Percentiles rank a stretch among this genome's conserved stretches.
phyloP scores from a whole-genome alignment of 2,797 vertebrate species.

The Gouania willdenowi region DNA sequence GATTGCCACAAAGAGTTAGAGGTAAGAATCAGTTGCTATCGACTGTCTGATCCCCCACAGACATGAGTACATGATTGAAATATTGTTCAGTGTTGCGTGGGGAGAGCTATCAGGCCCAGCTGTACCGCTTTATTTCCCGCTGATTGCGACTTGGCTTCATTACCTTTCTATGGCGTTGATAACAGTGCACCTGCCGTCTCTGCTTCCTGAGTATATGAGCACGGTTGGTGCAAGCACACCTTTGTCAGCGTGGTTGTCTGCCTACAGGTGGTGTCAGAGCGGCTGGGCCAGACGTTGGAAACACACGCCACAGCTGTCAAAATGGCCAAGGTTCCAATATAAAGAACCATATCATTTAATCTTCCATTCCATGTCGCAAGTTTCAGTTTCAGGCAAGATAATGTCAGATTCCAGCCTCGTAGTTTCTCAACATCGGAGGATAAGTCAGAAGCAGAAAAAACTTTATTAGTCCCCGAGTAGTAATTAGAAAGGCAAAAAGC shows the following conservation, averaged over 20 bases:
- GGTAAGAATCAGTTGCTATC: neutral
- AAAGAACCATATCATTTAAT: too few relatives aligned
- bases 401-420: too few relatives aligned
- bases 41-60: conserved; percentile 1
- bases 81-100: conserved; percentile 15
- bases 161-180: conserved; percentile 68
- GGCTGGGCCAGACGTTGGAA: conserved; percentile 31
- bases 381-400: too few relatives aligned
- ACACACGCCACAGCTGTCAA: conserved; percentile 14
- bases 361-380: too few relatives aligned
- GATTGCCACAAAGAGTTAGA: conserved; percentile 7
- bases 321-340: conserved; percentile 21
- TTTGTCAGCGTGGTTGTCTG: conserved; percentile 19
- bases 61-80: conserved; percentile 11
- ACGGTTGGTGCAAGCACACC: conserved; percentile 41
- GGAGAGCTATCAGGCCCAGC: conserved; percentile 24
- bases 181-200: conserved; percentile 71
- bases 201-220: conserved; percentile 65
- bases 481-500: too few relatives aligned
- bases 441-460: too few relatives aligned
- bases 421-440: too few relatives aligned
- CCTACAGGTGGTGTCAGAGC: conserved; percentile 52
- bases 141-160: conserved; percentile 63
- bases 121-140: conserved; percentile 57
- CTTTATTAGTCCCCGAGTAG: too few relatives aligned